Evolutionary conservation across 2,888 invertebrate species (phyloP), one percentile per base, ranked within the genome.

Genomic region (Prosopocoilus inquinatus): DNA sequence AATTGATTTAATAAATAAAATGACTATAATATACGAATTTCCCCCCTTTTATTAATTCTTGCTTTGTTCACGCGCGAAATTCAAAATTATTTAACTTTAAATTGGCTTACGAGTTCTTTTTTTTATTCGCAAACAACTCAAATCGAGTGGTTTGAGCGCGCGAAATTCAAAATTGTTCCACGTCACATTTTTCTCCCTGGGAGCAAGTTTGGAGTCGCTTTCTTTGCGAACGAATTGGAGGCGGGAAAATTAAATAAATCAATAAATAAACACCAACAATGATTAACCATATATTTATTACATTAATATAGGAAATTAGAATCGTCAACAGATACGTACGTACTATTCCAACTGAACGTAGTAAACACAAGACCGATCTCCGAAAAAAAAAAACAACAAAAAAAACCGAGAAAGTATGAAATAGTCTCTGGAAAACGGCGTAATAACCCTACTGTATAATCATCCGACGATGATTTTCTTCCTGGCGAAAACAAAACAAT

Each of bases 221-320:
- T 28, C 20, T 20, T 28, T 28, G 1, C 1, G n/a, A 28, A 3
- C 7, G 7, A 28, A 28, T 28, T 28, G 2, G 20, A 7, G 5
- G 3, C 4, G 20, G 20, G 3, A 16, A 16, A 3, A 16, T 41
- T 13, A 5, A 41, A 13, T 15, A 45, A 52, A 13, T n/a, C n/a
- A 33, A 47, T 13, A 36, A 46, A 52, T 39, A 45, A 52, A 38
- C 46, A 16, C 12, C 11, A 4, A 8, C 33, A 55, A 57, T 58
- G 46, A 55, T 53, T 60, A 60, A 60, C 60, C 57, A 58, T 60
- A 58, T 60, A 60, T 60, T 59, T 60, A 55, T 57, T 60, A 60
- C 60, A 60, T 55, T 60, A 60, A 60, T 60, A 60, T 55, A 60
- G 60, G 60, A 60, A 58, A 60, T 58, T 13, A 58, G 47, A 50